A percentile compares a stretch with the other conserved stretches of the same genome.
Evolutionary conservation across 92 coral and sea anemone genomes (phyloP).

Genomic region (Heliopora coerulea): DNA sequence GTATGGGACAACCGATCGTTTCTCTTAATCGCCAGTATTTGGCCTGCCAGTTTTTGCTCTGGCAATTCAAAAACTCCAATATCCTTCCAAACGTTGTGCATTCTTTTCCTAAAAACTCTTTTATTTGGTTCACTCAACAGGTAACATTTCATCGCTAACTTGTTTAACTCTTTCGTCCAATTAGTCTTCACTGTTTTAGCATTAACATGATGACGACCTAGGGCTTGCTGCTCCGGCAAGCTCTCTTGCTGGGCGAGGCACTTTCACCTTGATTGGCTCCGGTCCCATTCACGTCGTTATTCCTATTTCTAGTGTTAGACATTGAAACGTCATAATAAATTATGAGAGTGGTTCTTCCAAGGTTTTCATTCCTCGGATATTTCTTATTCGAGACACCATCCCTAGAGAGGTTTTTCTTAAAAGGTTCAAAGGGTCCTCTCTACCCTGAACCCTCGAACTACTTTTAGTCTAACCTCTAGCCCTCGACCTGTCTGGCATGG

Average conservation of each 20-base stretch:
- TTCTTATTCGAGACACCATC: too few relatives aligned
- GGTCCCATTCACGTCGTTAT: background rate
- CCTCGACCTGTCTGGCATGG: too few relatives aligned
- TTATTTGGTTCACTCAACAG: constrained; percentile 8
- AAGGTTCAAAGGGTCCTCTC: too few relatives aligned
- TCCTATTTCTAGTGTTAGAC: background rate
- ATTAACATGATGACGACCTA: background rate
- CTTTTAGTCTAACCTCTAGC: too few relatives aligned
- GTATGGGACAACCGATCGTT: background rate
- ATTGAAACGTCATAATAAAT: background rate
- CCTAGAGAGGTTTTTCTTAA: too few relatives aligned
- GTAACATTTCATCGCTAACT: constrained; percentile 19
- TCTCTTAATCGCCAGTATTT: background rate
- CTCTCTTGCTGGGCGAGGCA: background rate
- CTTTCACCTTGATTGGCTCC: background rate
- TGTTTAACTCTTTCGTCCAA: constrained; percentile 8
- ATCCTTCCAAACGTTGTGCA: constrained; percentile 17
- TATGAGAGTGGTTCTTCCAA: background rate
- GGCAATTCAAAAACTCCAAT: constrained; percentile 1
- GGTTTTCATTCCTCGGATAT: too few relatives aligned
- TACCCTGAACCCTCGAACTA: too few relatives aligned
- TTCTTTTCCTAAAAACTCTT: constrained; percentile 13
- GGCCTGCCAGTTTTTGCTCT: too few relatives aligned
- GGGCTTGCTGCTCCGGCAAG: background rate
- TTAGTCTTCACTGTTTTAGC: background rate